A percentile compares a stretch with the other conserved stretches of the same genome.
phyloP scores from a whole-genome alignment of 2,797 vertebrate genomes.

The Nannoperca obscura region DNA sequence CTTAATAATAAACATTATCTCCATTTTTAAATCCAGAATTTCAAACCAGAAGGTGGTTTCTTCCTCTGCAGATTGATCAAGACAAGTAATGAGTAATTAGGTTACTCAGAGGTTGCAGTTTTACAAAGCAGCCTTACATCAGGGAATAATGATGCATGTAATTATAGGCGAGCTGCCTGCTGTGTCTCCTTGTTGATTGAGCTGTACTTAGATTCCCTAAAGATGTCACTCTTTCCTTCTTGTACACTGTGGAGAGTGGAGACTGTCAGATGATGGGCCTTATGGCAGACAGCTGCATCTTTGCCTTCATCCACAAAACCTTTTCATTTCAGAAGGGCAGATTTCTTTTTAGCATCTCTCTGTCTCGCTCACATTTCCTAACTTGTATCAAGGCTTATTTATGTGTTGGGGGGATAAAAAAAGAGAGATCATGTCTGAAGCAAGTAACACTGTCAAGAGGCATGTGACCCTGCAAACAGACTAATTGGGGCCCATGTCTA shows the following conservation, averaged over 20 bases:
- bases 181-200: conserved; percentile 57
- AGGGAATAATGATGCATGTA: conserved; percentile 65
- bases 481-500: not conserved
- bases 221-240: conserved; percentile 51
- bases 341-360: not conserved
- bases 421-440: not conserved
- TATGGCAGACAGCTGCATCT: conserved; percentile 12
- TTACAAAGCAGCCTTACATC: conserved; percentile 41
- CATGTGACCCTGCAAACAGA: not conserved
- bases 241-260: not conserved
- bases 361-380: not conserved
- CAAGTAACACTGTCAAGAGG: not conserved
- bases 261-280: conserved; percentile 20
- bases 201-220: conserved; percentile 50
- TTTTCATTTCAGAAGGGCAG: not conserved
- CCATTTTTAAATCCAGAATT: not conserved
- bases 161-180: conserved; percentile 50
- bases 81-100: conserved; percentile 38
- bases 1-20: not conserved
- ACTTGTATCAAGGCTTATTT: too few species aligned
- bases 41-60: not conserved
- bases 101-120: conserved; percentile 49
- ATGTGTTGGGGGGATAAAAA: not conserved
- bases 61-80: conserved; percentile 25
- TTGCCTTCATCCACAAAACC: not conserved